A percentile compares a stretch with the other conserved stretches of the same genome.
These are phyloP conservation scores for Chloroceryle aenea DNA, from an alignment of 2,113 vertebrate genomes.

Conservation along the genomic window DNA sequence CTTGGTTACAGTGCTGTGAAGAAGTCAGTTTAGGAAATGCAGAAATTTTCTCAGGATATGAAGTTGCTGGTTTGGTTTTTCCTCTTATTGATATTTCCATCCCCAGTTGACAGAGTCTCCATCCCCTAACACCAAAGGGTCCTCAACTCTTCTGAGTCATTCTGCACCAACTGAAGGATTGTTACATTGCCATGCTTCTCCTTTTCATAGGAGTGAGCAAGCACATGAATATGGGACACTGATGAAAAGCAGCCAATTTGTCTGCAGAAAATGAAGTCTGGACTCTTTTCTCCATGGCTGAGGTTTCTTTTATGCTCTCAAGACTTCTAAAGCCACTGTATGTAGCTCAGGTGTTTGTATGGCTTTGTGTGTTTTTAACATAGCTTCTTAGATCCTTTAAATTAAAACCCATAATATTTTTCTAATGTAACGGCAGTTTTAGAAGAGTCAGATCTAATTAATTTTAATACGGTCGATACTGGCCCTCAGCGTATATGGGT, in stretches of 20 bases:
- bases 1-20: neutral
- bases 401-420: slow-evolving; percentile 12
- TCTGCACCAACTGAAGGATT: neutral
- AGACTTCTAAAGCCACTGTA: neutral
- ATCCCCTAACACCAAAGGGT: neutral
- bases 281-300: neutral
- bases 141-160: neutral
- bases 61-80: neutral
- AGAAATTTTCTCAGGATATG: neutral
- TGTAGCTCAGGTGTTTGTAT: neutral
- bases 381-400: neutral
- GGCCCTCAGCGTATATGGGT: neutral
- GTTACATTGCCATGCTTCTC: neutral
- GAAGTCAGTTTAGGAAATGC: neutral
- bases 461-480: neutral
- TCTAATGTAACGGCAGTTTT: neutral
- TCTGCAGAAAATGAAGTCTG: neutral
- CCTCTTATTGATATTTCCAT: neutral
- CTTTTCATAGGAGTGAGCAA: neutral
- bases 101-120: neutral
- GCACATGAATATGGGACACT: neutral
- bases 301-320: neutral
- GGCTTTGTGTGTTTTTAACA: neutral
- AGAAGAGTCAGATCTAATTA: neutral
- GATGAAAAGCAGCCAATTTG: neutral